Evolutionary conservation across 1,140 invertebrate species (phyloP).

Genomic region (Wasmannia auropunctata): DNA sequence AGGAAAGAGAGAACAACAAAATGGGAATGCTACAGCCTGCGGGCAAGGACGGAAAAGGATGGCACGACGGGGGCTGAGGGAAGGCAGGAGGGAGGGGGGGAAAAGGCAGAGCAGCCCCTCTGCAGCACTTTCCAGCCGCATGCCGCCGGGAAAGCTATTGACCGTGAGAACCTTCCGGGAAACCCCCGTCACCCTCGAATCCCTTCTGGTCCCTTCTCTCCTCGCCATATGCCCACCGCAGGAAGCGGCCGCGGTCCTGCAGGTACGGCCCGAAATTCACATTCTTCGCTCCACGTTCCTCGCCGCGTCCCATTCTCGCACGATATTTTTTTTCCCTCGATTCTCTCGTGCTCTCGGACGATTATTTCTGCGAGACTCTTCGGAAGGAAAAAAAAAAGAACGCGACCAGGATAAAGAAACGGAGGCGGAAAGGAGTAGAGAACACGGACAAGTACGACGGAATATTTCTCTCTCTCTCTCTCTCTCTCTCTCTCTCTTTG

Average conservation of each 20-base stretch:
- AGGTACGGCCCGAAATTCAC: constrained; percentile 71
- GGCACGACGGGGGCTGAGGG: background rate
- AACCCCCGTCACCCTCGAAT: constrained; percentile 58
- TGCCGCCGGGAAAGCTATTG: constrained; percentile 81
- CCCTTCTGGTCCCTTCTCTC: constrained; percentile 73
- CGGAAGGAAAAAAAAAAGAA: background rate
- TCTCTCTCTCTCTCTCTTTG: too few relatives aligned
- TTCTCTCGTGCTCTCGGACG: constrained; percentile 41
- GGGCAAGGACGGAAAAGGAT: background rate
- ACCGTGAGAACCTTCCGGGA: constrained; percentile 85
- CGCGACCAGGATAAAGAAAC: too few relatives aligned
- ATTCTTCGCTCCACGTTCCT: constrained; percentile 39
- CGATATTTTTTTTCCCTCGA: background rate
- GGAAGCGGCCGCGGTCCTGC: constrained; percentile 75
- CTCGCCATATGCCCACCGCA: constrained; percentile 82
- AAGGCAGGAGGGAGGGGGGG: background rate
- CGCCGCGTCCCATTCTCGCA: background rate
- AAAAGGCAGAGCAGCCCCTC: constrained; percentile 55
- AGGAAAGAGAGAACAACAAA: background rate
- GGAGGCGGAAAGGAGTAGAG: background rate
- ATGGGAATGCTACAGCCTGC: constrained; percentile 2
- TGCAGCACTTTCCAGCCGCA: constrained; percentile 62
- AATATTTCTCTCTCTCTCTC: background rate
- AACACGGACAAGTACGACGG: background rate
- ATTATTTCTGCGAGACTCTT: constrained; percentile 43